Evolutionary conservation across 1,140 invertebrate genomes (phyloP).

Genomic region (Arion vulgaris): DNA sequence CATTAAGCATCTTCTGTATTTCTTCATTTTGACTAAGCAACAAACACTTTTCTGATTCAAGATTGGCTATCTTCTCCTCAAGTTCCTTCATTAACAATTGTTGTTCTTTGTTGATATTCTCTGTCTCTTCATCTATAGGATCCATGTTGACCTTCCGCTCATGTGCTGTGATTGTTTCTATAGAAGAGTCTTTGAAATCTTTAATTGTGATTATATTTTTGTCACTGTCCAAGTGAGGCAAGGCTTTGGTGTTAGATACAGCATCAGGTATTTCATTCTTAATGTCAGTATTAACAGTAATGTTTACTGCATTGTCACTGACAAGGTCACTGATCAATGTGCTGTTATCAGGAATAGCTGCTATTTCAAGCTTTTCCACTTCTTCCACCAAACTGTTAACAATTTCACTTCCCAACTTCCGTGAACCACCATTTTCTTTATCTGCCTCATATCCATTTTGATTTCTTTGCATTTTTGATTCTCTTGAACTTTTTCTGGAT

Average conservation of each 20-base stretch:
- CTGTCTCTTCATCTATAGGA: background rate
- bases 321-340: background rate
- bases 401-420: background rate
- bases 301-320: conserved; percentile 4
- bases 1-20: background rate
- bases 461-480: background rate
- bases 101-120: background rate
- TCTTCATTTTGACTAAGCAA: conserved; percentile 16
- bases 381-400: background rate
- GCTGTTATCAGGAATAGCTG: background rate
- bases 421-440: background rate
- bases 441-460: background rate
- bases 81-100: background rate
- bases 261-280: background rate
- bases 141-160: background rate
- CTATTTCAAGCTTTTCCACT: background rate
- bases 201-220: background rate
- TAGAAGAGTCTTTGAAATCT: background rate
- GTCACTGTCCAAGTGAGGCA: background rate
- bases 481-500: background rate
- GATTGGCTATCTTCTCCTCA: background rate
- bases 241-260: background rate
- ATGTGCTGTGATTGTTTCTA: background rate
- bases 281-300: background rate
- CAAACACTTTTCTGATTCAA: conserved; percentile 11